A percentile compares a stretch with the other conserved stretches of the same genome.
phyloP scores from a whole-genome alignment of 2,113 vertebrate species.

The Fulmarus glacialis region DNA sequence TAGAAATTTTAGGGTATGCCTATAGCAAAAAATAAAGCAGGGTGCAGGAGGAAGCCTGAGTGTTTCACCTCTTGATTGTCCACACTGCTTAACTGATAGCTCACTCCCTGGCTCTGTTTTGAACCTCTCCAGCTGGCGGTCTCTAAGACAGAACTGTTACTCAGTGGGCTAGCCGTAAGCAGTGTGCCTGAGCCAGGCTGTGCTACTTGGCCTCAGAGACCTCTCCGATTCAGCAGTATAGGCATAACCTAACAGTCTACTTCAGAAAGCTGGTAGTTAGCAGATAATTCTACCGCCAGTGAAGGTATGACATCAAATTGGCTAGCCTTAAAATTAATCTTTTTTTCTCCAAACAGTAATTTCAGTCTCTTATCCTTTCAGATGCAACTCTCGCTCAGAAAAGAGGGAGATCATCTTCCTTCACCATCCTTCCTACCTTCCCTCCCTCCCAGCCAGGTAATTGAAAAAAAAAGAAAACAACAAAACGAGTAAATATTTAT shows the following conservation, averaged over 20 bases:
- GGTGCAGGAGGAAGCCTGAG: not conserved
- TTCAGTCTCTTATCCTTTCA: constrained; percentile 50
- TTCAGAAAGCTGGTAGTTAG: not conserved
- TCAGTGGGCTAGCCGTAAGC: not conserved
- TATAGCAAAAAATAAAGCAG: not conserved
- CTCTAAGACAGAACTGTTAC: not conserved
- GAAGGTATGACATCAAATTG: not conserved
- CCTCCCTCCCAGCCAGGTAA: constrained; percentile 70
- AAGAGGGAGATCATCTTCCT: constrained; percentile 65
- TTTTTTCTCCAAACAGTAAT: not conserved
- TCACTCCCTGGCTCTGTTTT: not conserved
- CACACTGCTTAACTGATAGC: not conserved
- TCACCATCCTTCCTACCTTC: constrained; percentile 64
- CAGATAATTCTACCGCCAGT: not conserved
- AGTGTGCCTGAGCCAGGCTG: not conserved
- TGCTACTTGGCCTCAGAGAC: not conserved
- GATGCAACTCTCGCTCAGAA: constrained; percentile 2
- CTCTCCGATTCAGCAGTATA: not conserved
- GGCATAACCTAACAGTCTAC: not conserved
- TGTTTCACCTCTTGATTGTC: not conserved
- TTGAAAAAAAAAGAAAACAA: not conserved
- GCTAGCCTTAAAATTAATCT: not conserved
- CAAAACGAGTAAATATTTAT: not conserved
- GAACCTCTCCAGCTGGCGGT: not conserved
- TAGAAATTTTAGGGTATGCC: not conserved